Conservation (phyloP, 2,888 invertebrate species). For the Coenonympha arcania region DNA sequence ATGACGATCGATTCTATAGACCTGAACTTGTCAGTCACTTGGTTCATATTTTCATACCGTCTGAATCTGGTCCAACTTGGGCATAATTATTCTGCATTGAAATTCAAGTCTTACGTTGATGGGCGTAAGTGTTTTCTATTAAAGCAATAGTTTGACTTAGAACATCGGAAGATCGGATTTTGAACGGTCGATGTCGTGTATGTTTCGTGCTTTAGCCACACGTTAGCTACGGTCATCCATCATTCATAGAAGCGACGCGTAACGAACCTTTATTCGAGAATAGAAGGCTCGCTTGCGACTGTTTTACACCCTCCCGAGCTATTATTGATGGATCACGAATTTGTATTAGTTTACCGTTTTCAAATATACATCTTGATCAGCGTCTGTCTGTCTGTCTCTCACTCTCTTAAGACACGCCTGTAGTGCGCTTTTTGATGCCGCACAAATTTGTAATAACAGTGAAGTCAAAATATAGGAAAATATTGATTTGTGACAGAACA, state of each 20-base stretch:
- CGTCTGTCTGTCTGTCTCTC: constrained; percentile 30
- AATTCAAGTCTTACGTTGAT: constrained; percentile 37
- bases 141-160: background rate
- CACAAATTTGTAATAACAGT: too few relatives aligned
- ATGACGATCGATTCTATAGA: constrained; percentile 66
- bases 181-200: background rate
- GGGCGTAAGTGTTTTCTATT: constrained; percentile 33
- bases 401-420: constrained; percentile 1
- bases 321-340: constrained; percentile 57
- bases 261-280: constrained; percentile 67
- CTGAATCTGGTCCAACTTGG: constrained; percentile 45
- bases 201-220: constrained; percentile 28
- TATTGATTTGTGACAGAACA: too few relatives aligned
- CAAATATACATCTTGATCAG: constrained; percentile 44
- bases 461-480: too few relatives aligned
- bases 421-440: too few relatives aligned
- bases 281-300: constrained; percentile 48
- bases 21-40: constrained; percentile 70
- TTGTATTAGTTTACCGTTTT: constrained; percentile 43
- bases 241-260: constrained; percentile 65
- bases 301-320: constrained; percentile 50
- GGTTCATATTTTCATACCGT: constrained; percentile 39
- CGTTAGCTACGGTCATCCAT: constrained; percentile 67
- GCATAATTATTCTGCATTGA: constrained; percentile 30
- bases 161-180: background rate